Evolutionary conservation across 1,140 invertebrate genomes (phyloP).

Genomic region (Leptinotarsa defecta): DNA sequence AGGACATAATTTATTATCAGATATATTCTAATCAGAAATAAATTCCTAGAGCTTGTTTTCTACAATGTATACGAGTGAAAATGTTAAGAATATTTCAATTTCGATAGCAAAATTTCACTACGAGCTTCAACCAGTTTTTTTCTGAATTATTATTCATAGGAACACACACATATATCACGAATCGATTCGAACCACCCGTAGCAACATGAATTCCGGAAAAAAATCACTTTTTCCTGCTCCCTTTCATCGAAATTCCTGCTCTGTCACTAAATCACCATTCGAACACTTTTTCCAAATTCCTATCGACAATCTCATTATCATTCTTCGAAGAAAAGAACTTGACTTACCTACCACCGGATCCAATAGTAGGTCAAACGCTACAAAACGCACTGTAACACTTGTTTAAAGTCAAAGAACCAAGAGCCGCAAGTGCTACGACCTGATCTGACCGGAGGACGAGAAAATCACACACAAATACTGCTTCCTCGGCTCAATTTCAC

Average conservation of each 20-base stretch:
- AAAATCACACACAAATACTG: constrained; percentile 21
- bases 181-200: too few species aligned
- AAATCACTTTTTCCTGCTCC: not conserved
- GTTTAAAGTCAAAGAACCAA: constrained; percentile 3
- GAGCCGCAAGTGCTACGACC: constrained; percentile 11
- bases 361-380: constrained; percentile 25
- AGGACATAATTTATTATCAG: too few species aligned
- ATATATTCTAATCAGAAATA: too few species aligned
- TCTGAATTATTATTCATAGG: too few species aligned
- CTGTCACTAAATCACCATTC: not conserved
- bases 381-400: constrained; percentile 15
- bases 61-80: too few species aligned
- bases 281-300: not conserved
- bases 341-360: constrained; percentile 23
- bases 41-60: too few species aligned
- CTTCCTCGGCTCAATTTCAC: constrained; percentile 10
- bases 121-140: too few species aligned
- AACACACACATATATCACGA: too few species aligned
- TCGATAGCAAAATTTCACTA: too few species aligned
- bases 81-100: too few species aligned
- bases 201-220: too few species aligned
- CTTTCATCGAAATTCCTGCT: not conserved
- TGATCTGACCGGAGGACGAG: constrained; percentile 26
- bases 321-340: constrained; percentile 9
- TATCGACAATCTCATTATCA: not conserved